phyloP scores from a whole-genome alignment of 2,113 vertebrate genomes.

The Felis chaus region DNA sequence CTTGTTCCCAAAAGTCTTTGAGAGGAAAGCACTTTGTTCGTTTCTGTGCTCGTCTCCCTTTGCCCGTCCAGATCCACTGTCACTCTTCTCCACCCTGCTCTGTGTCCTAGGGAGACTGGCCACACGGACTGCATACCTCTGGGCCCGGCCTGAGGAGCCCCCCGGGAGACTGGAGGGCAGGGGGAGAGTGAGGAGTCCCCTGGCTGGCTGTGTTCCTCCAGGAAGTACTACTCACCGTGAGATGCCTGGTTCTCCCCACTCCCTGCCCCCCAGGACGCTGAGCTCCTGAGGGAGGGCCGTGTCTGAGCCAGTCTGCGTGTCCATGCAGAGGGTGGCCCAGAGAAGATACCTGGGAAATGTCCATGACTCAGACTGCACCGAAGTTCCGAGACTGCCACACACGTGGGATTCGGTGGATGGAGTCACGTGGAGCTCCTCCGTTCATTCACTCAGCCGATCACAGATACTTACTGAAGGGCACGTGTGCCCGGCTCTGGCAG shows the following conservation, averaged over 20 bases:
- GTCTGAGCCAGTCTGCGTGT: too few species aligned
- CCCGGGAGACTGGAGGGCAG: neutral
- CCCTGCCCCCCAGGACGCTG: too few species aligned
- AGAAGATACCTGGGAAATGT: neutral
- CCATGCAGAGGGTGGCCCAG: neutral
- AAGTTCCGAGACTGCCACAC: neutral
- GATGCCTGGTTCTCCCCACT: neutral
- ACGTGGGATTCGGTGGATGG: neutral
- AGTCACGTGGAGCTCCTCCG: rapidly evolving
- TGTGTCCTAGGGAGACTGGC: neutral
- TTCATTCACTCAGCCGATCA: neutral
- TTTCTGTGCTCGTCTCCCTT: neutral
- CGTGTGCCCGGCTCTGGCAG: neutral
- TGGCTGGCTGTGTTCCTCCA: neutral
- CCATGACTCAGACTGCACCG: neutral
- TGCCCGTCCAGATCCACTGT: too few species aligned
- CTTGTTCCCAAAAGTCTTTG: neutral
- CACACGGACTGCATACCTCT: too few species aligned
- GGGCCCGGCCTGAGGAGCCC: neutral
- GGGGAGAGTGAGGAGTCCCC: neutral
- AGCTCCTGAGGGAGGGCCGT: too few species aligned
- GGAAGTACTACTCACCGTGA: neutral
- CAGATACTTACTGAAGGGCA: neutral
- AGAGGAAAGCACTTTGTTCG: neutral
- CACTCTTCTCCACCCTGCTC: neutral